These are phyloP conservation scores for Sebastes ruberrimus DNA, from an alignment of 2,797 vertebrate species.

Conservation along the genomic window DNA sequence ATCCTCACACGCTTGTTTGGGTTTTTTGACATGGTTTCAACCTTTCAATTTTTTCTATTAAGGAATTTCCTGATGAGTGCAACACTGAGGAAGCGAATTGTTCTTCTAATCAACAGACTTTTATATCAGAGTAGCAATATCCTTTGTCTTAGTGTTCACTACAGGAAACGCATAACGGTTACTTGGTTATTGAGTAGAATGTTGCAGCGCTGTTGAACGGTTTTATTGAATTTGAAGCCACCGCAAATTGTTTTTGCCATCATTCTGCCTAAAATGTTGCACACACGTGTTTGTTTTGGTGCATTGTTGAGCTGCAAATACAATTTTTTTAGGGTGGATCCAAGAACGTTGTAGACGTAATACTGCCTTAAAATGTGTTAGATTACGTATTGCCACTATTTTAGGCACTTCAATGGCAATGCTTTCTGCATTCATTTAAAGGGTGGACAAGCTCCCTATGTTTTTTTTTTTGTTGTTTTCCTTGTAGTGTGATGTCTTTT, in stretches of 20 bases:
- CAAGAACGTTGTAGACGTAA: constrained; percentile 64
- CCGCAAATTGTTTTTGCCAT: constrained; percentile 65
- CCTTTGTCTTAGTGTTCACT: constrained; percentile 69
- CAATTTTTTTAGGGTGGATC: constrained; percentile 39
- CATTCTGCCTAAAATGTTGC: constrained; percentile 71
- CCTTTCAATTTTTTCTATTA: constrained; percentile 31
- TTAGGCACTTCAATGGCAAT: constrained; percentile 65
- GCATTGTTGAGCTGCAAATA: constrained; percentile 45
- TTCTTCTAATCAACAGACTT: constrained; percentile 63
- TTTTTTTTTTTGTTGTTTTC: constrained; percentile 28
- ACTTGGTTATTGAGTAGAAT: constrained; percentile 48
- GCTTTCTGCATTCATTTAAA: constrained; percentile 57
- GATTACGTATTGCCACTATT: constrained; percentile 66
- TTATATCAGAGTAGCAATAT: constrained; percentile 78
- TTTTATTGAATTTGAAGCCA: constrained; percentile 69
- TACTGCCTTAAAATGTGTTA: constrained; percentile 81
- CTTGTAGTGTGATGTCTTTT: constrained; percentile 55
- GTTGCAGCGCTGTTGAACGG: constrained; percentile 66
- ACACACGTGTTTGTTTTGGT: constrained; percentile 52
- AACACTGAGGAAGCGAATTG: constrained; percentile 38
- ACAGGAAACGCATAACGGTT: constrained; percentile 43
- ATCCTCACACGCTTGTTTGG: constrained; percentile 44
- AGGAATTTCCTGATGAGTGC: constrained; percentile 50
- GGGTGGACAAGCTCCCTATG: constrained; percentile 27
- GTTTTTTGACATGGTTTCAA: constrained; percentile 15